Conservation (phyloP, 2,888 invertebrate genomes). For the Syritta pipiens region DNA sequence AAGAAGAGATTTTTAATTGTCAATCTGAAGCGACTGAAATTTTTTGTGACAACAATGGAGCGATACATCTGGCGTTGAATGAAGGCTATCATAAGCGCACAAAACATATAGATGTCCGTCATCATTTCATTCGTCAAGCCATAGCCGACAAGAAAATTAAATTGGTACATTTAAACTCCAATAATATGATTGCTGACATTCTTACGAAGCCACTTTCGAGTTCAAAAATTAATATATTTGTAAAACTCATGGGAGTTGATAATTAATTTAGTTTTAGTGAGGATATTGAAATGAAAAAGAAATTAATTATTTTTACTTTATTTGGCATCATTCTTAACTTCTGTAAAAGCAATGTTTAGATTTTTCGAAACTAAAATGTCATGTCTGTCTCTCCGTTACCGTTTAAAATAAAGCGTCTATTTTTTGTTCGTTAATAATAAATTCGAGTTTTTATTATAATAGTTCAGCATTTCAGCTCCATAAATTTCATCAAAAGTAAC, state of each 20-base stretch:
- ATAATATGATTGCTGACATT: slow-evolving; percentile 8
- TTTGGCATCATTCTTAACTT: neutral
- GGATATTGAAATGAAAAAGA: neutral
- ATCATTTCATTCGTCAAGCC: slow-evolving; percentile 1
- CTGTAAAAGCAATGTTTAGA: neutral
- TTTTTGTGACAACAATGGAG: slow-evolving; percentile 10
- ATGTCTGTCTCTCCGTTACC: too few species aligned
- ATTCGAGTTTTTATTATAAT: too few species aligned
- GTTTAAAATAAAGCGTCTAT: too few species aligned
- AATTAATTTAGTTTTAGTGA: neutral
- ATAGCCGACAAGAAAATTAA: slow-evolving; percentile 2
- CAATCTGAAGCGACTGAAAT: neutral
- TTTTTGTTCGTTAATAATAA: too few species aligned
- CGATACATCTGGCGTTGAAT: slow-evolving; percentile 2
- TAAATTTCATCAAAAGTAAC: too few species aligned
- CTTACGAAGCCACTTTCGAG: neutral
- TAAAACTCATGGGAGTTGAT: neutral
- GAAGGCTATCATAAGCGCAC: slow-evolving; percentile 10
- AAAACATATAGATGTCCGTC: slow-evolving; percentile 8
- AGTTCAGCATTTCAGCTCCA: too few species aligned
- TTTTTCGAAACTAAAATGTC: too few species aligned
- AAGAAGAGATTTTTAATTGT: neutral
- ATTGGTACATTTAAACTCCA: neutral
- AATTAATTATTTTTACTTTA: neutral
- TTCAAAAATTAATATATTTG: neutral